Percentiles rank a stretch among this genome's conserved stretches.
phyloP scores from a whole-genome alignment of 2,113 vertebrate species.

The Cochlearius cochlearius region DNA sequence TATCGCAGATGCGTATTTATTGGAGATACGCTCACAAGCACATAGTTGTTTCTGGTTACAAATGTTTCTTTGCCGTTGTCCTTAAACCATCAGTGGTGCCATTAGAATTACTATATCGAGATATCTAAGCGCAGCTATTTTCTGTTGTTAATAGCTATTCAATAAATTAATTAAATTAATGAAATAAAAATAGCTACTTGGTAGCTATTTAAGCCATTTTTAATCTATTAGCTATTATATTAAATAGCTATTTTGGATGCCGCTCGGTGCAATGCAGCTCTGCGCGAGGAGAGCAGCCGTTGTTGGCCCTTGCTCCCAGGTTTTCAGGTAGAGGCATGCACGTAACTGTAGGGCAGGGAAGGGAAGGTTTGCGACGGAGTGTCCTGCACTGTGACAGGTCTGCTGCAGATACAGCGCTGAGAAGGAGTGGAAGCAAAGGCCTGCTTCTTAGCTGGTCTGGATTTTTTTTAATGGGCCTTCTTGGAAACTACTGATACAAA shows the following conservation, averaged over 20 bases:
- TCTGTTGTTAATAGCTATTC: neutral
- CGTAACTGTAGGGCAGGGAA: too few species aligned
- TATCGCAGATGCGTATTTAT: neutral
- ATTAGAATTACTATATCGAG: neutral
- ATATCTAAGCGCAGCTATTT: neutral
- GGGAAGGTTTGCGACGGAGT: neutral
- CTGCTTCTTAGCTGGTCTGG: neutral
- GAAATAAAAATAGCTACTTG: neutral
- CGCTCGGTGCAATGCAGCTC: neutral
- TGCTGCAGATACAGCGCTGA: too few species aligned
- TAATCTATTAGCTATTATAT: neutral
- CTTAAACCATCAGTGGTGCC: neutral
- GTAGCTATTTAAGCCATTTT: neutral
- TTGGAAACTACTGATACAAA: neutral
- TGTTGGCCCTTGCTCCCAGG: neutral
- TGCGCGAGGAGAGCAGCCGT: too few species aligned
- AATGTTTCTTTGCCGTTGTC: neutral
- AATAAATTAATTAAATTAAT: too few species aligned
- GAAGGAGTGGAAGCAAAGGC: neutral
- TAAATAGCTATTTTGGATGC: accelerated
- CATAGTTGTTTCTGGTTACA: neutral
- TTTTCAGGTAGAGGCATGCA: accelerated
- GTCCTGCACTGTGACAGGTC: neutral
- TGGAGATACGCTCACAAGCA: neutral
- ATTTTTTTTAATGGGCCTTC: neutral